Evolutionary conservation across 2,797 vertebrate genomes (phyloP).

Genomic region (Etheostoma perlongum): DNA sequence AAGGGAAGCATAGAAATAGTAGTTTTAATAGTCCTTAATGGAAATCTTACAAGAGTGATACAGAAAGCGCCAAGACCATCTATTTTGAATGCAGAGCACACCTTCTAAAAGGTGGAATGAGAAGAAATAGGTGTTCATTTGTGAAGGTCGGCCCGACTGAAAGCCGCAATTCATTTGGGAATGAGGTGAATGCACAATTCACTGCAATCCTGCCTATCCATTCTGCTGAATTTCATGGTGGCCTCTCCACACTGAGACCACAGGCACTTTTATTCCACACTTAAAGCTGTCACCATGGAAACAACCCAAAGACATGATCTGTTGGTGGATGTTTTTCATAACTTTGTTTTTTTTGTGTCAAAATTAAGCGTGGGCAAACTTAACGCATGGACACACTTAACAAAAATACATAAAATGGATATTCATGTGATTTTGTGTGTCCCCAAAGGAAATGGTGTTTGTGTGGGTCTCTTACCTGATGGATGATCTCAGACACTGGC

Average conservation of each 20-base stretch:
- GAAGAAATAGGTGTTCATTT: slow-evolving; percentile 72
- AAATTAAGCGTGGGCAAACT: slow-evolving; percentile 38
- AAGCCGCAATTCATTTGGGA: slow-evolving; percentile 59
- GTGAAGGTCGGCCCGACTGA: slow-evolving; percentile 67
- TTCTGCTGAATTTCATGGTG: slow-evolving; percentile 70
- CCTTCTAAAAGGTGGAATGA: slow-evolving; percentile 50
- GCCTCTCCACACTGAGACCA: slow-evolving; percentile 43
- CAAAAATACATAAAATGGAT: too few species aligned
- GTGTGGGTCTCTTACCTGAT: slow-evolving; percentile 87
- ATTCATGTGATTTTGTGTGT: neutral
- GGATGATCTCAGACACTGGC: slow-evolving; percentile 96
- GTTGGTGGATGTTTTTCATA: slow-evolving; percentile 54
- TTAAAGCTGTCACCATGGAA: slow-evolving; percentile 67
- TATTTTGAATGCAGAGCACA: slow-evolving; percentile 61
- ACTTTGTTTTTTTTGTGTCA: slow-evolving; percentile 58
- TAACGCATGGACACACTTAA: slow-evolving; percentile 38
- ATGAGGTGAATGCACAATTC: slow-evolving; percentile 69
- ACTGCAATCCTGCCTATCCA: slow-evolving; percentile 57
- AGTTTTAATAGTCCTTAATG: slow-evolving; percentile 62
- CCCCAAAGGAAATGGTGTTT: neutral
- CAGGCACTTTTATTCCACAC: slow-evolving; percentile 69
- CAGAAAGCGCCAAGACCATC: slow-evolving; percentile 10
- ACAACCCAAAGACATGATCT: slow-evolving; percentile 73
- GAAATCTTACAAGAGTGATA: slow-evolving; percentile 39
- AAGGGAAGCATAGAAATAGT: slow-evolving; percentile 41